Evolutionary conservation across 2,113 vertebrate genomes (phyloP).

Genomic region (Halichoeres trimaculatus): DNA sequence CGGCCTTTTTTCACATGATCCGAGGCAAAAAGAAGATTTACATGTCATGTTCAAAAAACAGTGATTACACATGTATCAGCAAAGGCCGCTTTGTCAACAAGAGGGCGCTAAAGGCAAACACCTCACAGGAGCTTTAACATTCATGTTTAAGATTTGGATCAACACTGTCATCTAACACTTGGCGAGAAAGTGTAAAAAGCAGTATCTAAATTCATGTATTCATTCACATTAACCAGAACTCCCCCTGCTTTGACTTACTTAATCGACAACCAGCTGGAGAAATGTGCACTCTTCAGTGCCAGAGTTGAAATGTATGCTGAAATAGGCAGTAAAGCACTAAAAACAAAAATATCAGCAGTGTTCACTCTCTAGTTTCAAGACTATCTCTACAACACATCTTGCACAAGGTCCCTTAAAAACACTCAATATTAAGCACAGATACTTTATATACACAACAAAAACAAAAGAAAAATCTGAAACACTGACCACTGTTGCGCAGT

Average conservation of each 20-base stretch:
- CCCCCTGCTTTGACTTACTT: conserved; percentile 62
- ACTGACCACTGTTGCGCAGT: conserved; percentile 68
- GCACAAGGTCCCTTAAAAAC: conserved; percentile 81
- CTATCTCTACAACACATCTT: conserved; percentile 81
- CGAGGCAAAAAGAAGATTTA: too few species aligned
- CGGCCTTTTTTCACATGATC: too few species aligned
- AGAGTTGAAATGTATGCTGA: conserved; percentile 56
- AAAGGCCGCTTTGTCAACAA: too few species aligned
- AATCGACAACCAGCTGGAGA: conserved; percentile 45
- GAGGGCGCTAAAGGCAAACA: too few species aligned
- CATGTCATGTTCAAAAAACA: too few species aligned
- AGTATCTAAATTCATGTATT: not conserved
- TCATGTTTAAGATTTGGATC: not conserved
- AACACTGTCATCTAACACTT: not conserved
- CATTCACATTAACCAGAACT: not conserved
- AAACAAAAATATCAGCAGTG: conserved; percentile 71
- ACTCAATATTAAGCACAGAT: conserved; percentile 79
- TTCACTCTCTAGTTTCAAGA: conserved; percentile 78
- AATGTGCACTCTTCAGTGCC: conserved; percentile 49
- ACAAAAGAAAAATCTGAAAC: conserved; percentile 50
- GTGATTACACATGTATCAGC: too few species aligned
- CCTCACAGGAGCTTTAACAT: not conserved
- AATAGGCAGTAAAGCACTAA: conserved; percentile 68
- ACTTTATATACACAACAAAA: conserved; percentile 75
- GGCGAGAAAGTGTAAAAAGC: not conserved